Percentiles rank a stretch among this genome's conserved stretches.
These are phyloP conservation scores for Idaea biselata DNA, from an alignment of 2,888 invertebrate genomes.

Conservation along the genomic window DNA sequence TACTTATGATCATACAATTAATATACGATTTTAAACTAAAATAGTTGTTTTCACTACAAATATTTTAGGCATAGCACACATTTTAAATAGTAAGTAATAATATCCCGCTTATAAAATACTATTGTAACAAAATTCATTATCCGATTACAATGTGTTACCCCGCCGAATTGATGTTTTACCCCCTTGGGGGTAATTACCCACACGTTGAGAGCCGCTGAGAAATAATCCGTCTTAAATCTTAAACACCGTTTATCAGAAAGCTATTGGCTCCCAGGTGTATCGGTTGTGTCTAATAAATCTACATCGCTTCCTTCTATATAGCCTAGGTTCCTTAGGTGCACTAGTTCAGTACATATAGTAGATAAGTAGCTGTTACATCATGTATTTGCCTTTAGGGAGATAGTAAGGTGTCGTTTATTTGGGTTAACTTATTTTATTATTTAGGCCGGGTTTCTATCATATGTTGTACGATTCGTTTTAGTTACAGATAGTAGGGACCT, in stretches of 20 bases:
- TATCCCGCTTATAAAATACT: too few relatives aligned
- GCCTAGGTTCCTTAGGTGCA: background rate
- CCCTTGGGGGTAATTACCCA: too few relatives aligned
- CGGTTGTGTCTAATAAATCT: constrained; percentile 17
- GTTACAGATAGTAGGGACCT: too few relatives aligned
- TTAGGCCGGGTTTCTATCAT: background rate
- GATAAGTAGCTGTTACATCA: background rate
- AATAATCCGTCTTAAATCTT: background rate
- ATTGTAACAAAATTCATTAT: too few relatives aligned
- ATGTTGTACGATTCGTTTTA: too few relatives aligned
- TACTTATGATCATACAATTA: too few relatives aligned
- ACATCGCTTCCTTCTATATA: background rate
- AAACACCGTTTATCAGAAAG: background rate
- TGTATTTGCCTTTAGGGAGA: background rate
- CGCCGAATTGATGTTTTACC: too few relatives aligned
- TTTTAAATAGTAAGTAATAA: too few relatives aligned
- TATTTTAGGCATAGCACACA: too few relatives aligned
- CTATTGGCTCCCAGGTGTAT: constrained; percentile 4
- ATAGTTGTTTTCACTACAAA: too few relatives aligned
- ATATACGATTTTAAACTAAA: too few relatives aligned
- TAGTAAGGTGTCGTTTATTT: background rate
- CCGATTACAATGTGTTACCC: too few relatives aligned
- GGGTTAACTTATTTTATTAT: background rate
- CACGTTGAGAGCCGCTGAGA: background rate
- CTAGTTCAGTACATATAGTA: background rate